phyloP scores from a whole-genome alignment of 2,113 vertebrate species.

The Piaya cayana region DNA sequence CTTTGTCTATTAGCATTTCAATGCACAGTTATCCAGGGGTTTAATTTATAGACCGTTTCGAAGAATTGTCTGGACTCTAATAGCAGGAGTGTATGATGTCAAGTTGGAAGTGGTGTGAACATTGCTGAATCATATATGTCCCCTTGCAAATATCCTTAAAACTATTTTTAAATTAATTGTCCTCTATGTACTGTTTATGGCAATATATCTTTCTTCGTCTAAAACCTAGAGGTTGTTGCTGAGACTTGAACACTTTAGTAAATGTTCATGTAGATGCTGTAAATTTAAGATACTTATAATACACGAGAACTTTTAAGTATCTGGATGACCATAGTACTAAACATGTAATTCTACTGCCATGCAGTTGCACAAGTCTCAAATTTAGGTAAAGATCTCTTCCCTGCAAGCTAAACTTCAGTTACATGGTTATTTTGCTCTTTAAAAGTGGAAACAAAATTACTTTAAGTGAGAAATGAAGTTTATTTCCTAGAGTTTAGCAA shows the following conservation, averaged over 20 bases:
- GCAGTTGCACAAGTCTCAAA: not conserved
- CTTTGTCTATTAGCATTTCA: not conserved
- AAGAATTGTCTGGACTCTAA: not conserved
- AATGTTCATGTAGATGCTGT: not conserved
- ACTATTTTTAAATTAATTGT: not conserved
- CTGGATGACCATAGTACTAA: not conserved
- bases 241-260: not conserved
- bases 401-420: not conserved
- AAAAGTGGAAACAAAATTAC: not conserved
- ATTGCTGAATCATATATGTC: not conserved
- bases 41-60: not conserved
- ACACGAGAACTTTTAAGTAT: not conserved
- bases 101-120: not conserved
- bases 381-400: not conserved
- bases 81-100: not conserved
- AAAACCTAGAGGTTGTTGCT: not conserved
- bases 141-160: not conserved
- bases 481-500: not conserved
- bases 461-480: not conserved
- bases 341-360: not conserved
- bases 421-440: not conserved
- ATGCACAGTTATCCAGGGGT: not conserved
- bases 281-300: not conserved
- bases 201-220: not conserved
- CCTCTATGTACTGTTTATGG: not conserved